phyloP scores from a whole-genome alignment of 2,797 vertebrate species.

The Mico argentatus region DNA sequence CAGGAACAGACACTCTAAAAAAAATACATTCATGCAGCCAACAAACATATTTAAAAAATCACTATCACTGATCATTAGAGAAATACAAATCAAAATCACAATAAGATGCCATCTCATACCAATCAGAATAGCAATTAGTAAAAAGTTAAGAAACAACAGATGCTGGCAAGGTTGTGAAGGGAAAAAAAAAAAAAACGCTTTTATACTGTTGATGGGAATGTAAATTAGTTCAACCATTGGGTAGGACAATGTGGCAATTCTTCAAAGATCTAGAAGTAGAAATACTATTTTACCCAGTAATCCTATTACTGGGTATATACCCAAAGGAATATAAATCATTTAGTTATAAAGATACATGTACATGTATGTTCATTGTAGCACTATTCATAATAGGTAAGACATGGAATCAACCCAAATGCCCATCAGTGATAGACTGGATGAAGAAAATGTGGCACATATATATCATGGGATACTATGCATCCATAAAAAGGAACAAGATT shows the following conservation, averaged over 20 bases:
- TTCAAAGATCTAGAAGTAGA: not conserved
- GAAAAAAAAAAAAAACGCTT: not conserved
- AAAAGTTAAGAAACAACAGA: not conserved
- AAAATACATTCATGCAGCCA: not conserved
- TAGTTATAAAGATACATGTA: not conserved
- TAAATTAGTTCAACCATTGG: not conserved
- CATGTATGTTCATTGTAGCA: not conserved
- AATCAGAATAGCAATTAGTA: not conserved
- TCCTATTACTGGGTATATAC: not conserved
- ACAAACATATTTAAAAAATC: not conserved
- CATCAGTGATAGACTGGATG: not conserved
- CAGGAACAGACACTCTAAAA: not conserved
- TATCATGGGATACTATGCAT: not conserved
- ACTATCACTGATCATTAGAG: not conserved
- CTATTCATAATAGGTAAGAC: not conserved
- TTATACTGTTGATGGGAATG: not conserved
- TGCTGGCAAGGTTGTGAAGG: not conserved
- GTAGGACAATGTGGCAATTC: not conserved
- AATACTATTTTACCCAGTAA: not conserved
- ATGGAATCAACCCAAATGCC: not conserved
- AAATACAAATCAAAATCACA: not conserved
- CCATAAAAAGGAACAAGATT: not conserved
- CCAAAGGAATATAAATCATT: not conserved
- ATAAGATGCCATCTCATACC: not conserved
- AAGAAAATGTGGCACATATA: not conserved